Percentiles rank a stretch among this genome's conserved stretches.
Evolutionary conservation across 2,797 vertebrate genomes (phyloP).

Genomic region (Allobates femoralis): DNA sequence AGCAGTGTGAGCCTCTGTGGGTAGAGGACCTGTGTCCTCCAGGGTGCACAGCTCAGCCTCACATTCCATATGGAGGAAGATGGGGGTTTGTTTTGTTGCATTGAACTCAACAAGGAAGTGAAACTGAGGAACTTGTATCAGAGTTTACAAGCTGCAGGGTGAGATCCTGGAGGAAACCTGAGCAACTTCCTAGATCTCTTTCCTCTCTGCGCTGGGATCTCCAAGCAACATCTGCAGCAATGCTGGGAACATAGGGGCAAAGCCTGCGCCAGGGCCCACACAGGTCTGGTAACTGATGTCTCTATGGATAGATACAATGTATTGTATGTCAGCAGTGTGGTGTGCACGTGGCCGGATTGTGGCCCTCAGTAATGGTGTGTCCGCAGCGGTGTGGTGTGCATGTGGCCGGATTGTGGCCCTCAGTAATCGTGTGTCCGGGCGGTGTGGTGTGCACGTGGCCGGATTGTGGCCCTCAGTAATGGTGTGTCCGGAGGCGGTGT

Average conservation of each 20-base stretch:
- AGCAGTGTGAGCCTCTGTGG: conserved; percentile 35
- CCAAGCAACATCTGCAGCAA: conserved; percentile 4
- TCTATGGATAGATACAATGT: too few relatives aligned
- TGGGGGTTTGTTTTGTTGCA: conserved; percentile 8
- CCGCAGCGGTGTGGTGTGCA: too few relatives aligned
- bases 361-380: too few relatives aligned
- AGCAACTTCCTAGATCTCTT: conserved; percentile 43
- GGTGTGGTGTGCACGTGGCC: too few relatives aligned
- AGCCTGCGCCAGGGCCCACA: background rate
- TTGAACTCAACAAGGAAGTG: conserved; percentile 45
- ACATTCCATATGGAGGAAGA: conserved; percentile 40
- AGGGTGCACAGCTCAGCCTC: background rate
- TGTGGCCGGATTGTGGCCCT: too few relatives aligned
- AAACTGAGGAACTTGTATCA: conserved; percentile 17
- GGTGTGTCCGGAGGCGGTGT: too few relatives aligned
- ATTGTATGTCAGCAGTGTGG: too few relatives aligned
- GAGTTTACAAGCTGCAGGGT: conserved; percentile 34
- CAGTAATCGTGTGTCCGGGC: too few relatives aligned
- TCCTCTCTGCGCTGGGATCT: conserved; percentile 2
- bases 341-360: too few relatives aligned
- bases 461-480: too few relatives aligned
- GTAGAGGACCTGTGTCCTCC: conserved; percentile 43
- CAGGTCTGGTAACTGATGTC: background rate
- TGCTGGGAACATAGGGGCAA: conserved; percentile 18
- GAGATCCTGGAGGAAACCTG: conserved; percentile 41